These are phyloP conservation scores for Drosophila tropicalis DNA, from an alignment of 1,140 invertebrate genomes.

Conservation along the genomic window DNA sequence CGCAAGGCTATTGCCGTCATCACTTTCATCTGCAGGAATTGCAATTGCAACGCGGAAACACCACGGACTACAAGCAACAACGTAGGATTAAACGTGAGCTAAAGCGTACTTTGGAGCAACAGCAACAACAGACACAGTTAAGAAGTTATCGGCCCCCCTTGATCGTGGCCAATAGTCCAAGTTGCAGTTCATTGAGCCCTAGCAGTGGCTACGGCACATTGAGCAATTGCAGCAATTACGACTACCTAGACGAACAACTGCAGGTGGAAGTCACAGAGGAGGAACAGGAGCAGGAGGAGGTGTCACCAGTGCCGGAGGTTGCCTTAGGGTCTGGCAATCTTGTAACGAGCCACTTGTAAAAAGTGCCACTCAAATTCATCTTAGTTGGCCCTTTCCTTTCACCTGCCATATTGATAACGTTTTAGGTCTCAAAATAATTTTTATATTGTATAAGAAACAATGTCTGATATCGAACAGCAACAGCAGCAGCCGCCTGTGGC, in stretches of 20 bases:
- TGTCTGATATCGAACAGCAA: slow-evolving; percentile 63
- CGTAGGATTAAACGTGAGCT: slow-evolving; percentile 66
- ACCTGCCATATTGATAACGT: slow-evolving; percentile 17
- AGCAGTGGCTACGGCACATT: slow-evolving; percentile 62
- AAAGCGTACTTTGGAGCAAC: slow-evolving; percentile 67
- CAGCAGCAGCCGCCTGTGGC: slow-evolving; percentile 20
- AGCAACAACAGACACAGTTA: slow-evolving; percentile 40
- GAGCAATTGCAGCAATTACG: slow-evolving; percentile 24
- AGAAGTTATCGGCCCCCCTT: slow-evolving; percentile 36
- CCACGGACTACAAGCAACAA: slow-evolving; percentile 63
- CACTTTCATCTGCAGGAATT: slow-evolving; percentile 77
- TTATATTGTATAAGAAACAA: slow-evolving; percentile 25
- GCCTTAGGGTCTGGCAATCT: slow-evolving; percentile 10
- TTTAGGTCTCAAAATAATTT: slow-evolving; percentile 30
- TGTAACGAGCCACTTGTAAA: slow-evolving; percentile 46
- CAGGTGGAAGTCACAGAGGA: slow-evolving; percentile 25
- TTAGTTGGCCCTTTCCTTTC: slow-evolving; percentile 7
- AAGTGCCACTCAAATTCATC: slow-evolving; percentile 5
- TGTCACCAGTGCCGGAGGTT: neutral
- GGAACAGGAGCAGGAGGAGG: slow-evolving; percentile 8
- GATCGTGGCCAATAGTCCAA: slow-evolving; percentile 26
- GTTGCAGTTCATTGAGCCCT: slow-evolving; percentile 53
- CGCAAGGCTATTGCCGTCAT: slow-evolving; percentile 79
- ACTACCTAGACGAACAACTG: slow-evolving; percentile 12
- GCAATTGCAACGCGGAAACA: slow-evolving; percentile 47